Evolutionary conservation across 2,113 vertebrate genomes (phyloP), one percentile per base, ranked within the genome.

Genomic region (Empidonax traillii): DNA sequence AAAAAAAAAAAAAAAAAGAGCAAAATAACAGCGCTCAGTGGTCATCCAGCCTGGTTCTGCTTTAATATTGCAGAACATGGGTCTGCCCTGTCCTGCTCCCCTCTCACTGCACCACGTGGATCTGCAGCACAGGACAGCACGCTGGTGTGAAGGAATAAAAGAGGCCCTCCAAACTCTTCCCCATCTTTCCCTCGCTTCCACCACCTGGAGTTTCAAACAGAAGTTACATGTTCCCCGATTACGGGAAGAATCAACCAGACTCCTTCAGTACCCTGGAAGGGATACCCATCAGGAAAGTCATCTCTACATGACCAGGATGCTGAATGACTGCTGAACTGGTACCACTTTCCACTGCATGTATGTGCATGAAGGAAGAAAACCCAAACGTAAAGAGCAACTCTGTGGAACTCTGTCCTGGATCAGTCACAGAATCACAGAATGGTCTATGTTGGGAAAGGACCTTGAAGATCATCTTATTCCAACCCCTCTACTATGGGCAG

Each of bases 291-390:
- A 71, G 35, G 46, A 58, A 83, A 77, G 27, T 20, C 19, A 73
- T 19, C 41, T 66, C 51, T 33, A 21, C 25, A 4, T 6, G 14
- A 46, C 35, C 24, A 73, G 2, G 0, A 73, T 7, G 9, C 11
- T 67, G 46, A 72, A 41, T 7, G 7, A 17, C 46, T 62, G 46
- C 19, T 41, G 41, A 72, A 68, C 28, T 25, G 20, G 41, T 33
- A 56, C 37, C 7, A 22, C 39, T 52, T 69, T 21, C 30, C 53
- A 73, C 24, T 22, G 33, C 2, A 3, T 3, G 1, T 12, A 33
- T 3, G 12, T 3, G 14, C 13, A 2, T 0, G 2, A 86, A 77
- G 24, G 21, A 46, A 27, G 12, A 30, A 13, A 11, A 0, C 0
- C 9, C 35, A 47, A 4, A 16, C 3, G 14, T 8, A 8, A 21